Percentiles rank a stretch among this genome's conserved stretches.
phyloP scores from a whole-genome alignment of 1,140 invertebrate genomes.

The Oncopodura yosiiana region DNA sequence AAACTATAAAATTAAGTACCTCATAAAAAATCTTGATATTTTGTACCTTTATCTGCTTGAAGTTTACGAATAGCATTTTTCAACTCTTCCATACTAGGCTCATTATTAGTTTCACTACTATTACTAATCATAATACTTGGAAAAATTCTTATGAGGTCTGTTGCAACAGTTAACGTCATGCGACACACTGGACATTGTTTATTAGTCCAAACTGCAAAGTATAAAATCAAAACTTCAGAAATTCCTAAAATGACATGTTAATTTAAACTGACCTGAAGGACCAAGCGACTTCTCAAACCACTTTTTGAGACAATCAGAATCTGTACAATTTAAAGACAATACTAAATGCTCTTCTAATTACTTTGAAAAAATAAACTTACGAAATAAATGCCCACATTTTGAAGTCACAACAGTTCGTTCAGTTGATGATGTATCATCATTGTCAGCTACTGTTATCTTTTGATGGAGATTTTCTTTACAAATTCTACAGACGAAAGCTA shows the following conservation, averaged over 20 bases:
- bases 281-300: slow-evolving; percentile 12
- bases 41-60: no score
- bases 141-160: slow-evolving; percentile 21
- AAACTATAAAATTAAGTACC: no score
- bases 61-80: no score
- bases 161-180: slow-evolving; percentile 9
- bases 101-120: slow-evolving; percentile 3
- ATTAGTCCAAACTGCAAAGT: slow-evolving; percentile 15
- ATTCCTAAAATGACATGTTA: not conserved
- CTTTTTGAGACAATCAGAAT: slow-evolving; percentile 22
- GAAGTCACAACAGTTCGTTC: slow-evolving; percentile 10
- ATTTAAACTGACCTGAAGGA: slow-evolving; percentile 3
- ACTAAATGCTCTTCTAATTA: no score
- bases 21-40: no score
- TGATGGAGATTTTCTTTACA: slow-evolving; percentile 10
- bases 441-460: not conserved
- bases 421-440: not conserved
- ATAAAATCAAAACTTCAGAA: not conserved
- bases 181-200: slow-evolving; percentile 20
- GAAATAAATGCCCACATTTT: slow-evolving; percentile 29
- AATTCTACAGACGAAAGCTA: slow-evolving; percentile 22
- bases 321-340: no score
- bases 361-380: no score
- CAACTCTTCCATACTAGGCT: slow-evolving; percentile 7
- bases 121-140: not conserved